Percentiles rank a stretch among this genome's conserved stretches.
Conservation (phyloP, 2,113 vertebrate species). For the Ctenomys sociabilis region DNA sequence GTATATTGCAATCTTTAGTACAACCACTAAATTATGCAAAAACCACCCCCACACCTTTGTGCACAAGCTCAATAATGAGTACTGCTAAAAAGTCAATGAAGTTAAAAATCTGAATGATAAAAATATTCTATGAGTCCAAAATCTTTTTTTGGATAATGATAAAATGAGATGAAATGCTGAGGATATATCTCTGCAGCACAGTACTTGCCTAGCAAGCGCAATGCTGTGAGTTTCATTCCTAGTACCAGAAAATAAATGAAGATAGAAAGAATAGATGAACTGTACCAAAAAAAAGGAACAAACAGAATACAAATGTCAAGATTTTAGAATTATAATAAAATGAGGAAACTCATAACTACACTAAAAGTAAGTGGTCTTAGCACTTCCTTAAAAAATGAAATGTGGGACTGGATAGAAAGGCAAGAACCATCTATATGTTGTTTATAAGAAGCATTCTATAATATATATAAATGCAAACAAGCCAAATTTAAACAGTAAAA, state of each 20-base stretch:
- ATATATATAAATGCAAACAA: constrained; percentile 10
- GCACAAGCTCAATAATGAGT: background rate
- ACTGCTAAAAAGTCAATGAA: background rate
- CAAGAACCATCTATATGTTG: background rate
- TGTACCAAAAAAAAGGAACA: background rate
- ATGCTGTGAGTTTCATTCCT: no score
- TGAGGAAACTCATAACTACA: background rate
- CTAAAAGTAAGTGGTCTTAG: constrained; percentile 18
- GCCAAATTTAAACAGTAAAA: background rate
- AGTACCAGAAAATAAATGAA: no score
- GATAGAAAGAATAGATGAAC: no score
- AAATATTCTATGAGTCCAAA: background rate
- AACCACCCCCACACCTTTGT: background rate
- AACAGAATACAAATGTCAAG: background rate
- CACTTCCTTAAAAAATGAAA: background rate
- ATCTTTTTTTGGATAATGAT: no score
- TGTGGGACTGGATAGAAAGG: constrained; percentile 9
- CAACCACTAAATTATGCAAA: background rate
- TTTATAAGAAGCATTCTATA: background rate
- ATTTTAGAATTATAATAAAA: background rate
- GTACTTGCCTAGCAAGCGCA: no score
- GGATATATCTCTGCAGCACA: background rate
- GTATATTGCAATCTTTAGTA: background rate
- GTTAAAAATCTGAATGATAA: background rate
- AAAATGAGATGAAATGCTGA: background rate